These are phyloP conservation scores for Limanda limanda DNA, from an alignment of 2,113 vertebrate species.

Conservation along the genomic window DNA sequence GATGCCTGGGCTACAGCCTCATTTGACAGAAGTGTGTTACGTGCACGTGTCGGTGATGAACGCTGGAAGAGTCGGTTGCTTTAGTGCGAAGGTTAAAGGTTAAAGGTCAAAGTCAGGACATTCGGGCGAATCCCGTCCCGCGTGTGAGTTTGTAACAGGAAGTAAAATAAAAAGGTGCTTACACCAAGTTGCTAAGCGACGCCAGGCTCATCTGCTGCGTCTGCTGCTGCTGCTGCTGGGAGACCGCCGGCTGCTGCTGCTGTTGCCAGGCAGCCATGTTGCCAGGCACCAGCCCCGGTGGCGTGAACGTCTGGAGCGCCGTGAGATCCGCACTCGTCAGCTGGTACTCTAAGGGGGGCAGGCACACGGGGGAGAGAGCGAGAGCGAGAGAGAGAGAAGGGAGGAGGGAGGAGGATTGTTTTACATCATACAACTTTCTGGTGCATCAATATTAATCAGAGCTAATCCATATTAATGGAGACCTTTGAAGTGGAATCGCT, in stretches of 20 bases:
- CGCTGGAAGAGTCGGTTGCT: neutral
- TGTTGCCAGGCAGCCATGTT: conserved; percentile 95
- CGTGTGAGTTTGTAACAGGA: neutral
- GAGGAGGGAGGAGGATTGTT: conserved; percentile 59
- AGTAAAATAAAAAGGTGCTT: conserved; percentile 68
- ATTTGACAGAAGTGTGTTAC: neutral
- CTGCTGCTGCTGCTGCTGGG: conserved; percentile 77
- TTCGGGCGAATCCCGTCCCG: neutral
- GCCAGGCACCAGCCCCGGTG: conserved; percentile 90
- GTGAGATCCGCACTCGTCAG: conserved; percentile 94
- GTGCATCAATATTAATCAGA: conserved; percentile 75
- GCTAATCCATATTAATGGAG: conserved; percentile 79
- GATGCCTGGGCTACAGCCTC: conserved; percentile 44
- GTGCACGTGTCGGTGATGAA: neutral
- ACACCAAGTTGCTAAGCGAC: conserved; percentile 94
- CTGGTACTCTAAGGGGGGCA: conserved; percentile 89
- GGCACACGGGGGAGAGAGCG: conserved; percentile 23
- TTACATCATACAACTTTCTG: conserved; percentile 74
- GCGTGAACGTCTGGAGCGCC: conserved; percentile 92
- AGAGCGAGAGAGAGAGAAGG: conserved; percentile 24
- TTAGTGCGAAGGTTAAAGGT: conserved; percentile 32
- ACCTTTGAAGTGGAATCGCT: conserved; percentile 76
- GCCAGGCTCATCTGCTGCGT: conserved; percentile 89
- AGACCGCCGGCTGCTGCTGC: conserved; percentile 85
- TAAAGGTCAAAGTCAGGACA: conserved; percentile 13